These are phyloP conservation scores for Drosophila repleta DNA, from an alignment of 1,140 invertebrate species.

Conservation along the genomic window DNA sequence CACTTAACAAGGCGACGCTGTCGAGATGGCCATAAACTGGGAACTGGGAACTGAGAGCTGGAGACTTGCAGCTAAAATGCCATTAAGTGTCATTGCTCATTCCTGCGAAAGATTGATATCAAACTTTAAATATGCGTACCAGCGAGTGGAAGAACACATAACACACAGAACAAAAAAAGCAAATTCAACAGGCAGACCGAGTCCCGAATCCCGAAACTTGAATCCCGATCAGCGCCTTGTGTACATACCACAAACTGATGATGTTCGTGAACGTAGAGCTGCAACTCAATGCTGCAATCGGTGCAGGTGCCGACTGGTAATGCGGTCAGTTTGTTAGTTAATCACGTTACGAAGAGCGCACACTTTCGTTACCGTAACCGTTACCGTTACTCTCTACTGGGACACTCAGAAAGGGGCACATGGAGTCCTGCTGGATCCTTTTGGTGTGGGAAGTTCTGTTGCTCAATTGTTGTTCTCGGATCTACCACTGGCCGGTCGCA, in stretches of 20 bases:
- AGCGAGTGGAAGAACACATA: constrained; percentile 22
- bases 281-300: constrained; percentile 19
- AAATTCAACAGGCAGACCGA: constrained; percentile 11
- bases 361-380: constrained; percentile 40
- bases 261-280: constrained; percentile 27
- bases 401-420: neutral
- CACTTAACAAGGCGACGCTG: constrained; percentile 73
- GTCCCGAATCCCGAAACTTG: constrained; percentile 15
- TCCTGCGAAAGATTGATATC: constrained; percentile 80
- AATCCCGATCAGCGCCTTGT: constrained; percentile 2
- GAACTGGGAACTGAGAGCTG: neutral
- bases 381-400: constrained; percentile 1
- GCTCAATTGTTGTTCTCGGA: neutral
- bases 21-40: constrained; percentile 39
- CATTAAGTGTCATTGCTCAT: constrained; percentile 81
- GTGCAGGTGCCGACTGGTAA: constrained; percentile 40
- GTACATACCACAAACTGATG: constrained; percentile 42
- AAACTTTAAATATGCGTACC: constrained; percentile 74
- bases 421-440: constrained; percentile 37
- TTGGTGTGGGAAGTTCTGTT: constrained; percentile 7
- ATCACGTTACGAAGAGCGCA: constrained; percentile 45
- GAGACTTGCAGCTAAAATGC: constrained; percentile 63
- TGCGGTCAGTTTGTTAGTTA: constrained; percentile 36
- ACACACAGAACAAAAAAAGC: constrained; percentile 24
- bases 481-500: constrained; percentile 53